Conservation (phyloP, 2,797 vertebrate genomes). For the Neostethus bicornis region DNA sequence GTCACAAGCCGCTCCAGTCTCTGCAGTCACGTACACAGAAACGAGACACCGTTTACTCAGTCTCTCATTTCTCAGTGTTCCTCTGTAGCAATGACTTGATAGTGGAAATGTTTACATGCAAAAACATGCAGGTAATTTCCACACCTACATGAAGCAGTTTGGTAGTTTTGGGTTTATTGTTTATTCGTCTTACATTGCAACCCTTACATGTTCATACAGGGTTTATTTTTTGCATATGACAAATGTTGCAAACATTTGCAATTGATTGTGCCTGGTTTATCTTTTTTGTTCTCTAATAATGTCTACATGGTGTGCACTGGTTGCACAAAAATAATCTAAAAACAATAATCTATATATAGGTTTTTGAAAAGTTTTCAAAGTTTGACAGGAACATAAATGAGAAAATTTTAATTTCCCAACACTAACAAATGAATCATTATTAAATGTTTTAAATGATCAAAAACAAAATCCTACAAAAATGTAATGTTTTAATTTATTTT, state of each 20-base stretch:
- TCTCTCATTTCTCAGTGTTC: not conserved
- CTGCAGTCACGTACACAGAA: slow-evolving; percentile 33
- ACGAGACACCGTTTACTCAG: not conserved
- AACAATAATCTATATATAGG: slow-evolving; percentile 18
- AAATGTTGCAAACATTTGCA: slow-evolving; percentile 24
- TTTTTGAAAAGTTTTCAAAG: slow-evolving; percentile 26
- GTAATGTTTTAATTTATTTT: no score
- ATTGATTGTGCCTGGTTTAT: slow-evolving; percentile 24
- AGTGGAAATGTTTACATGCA: not conserved
- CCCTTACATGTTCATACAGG: not conserved
- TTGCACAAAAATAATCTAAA: slow-evolving; percentile 29
- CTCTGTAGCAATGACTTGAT: not conserved
- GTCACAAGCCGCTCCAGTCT: slow-evolving; percentile 49
- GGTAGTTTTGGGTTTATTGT: not conserved
- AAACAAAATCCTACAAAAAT: no score
- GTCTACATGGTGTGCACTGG: slow-evolving; percentile 18
- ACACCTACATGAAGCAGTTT: not conserved
- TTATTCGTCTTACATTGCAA: not conserved
- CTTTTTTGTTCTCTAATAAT: slow-evolving; percentile 16
- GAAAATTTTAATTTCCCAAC: slow-evolving; percentile 24
- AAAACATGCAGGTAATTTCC: not conserved
- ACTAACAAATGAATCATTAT: no score
- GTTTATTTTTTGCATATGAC: not conserved
- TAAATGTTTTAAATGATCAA: no score
- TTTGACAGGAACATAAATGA: slow-evolving; percentile 24